These are phyloP conservation scores for Thaleichthys pacificus DNA, from an alignment of 2,797 vertebrate genomes.

Conservation along the genomic window DNA sequence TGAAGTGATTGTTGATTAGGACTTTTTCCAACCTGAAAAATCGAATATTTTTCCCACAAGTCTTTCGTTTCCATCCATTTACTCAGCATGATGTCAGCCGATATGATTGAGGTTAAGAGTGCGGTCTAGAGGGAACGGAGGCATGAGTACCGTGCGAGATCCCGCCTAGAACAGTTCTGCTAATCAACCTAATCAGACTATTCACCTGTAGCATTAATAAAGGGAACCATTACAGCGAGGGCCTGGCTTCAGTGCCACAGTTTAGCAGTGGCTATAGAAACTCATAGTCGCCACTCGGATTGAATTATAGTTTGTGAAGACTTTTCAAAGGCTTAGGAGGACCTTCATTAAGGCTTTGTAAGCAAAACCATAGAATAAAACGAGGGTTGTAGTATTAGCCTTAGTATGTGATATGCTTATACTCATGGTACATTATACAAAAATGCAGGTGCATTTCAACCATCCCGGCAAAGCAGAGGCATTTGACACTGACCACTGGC, in stretches of 20 bases:
- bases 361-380: background rate
- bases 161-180: conserved; percentile 36
- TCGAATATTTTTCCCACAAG: background rate
- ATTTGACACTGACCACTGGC: background rate
- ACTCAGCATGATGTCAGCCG: background rate
- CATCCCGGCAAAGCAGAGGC: background rate
- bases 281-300: background rate
- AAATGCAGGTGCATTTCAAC: background rate
- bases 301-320: background rate
- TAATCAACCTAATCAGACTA: conserved; percentile 39
- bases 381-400: no score
- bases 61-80: background rate
- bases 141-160: conserved; percentile 24
- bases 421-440: background rate
- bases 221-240: conserved; percentile 20
- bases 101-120: conserved; percentile 52
- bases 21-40: background rate
- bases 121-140: conserved; percentile 23
- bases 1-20: conserved; percentile 15
- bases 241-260: background rate
- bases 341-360: background rate
- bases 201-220: conserved; percentile 39
- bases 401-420: background rate
- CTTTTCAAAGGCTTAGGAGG: background rate
- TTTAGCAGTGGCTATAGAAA: background rate